phyloP scores from a whole-genome alignment of 2,797 vertebrate genomes.

The Oceanodroma leucorhoa region DNA sequence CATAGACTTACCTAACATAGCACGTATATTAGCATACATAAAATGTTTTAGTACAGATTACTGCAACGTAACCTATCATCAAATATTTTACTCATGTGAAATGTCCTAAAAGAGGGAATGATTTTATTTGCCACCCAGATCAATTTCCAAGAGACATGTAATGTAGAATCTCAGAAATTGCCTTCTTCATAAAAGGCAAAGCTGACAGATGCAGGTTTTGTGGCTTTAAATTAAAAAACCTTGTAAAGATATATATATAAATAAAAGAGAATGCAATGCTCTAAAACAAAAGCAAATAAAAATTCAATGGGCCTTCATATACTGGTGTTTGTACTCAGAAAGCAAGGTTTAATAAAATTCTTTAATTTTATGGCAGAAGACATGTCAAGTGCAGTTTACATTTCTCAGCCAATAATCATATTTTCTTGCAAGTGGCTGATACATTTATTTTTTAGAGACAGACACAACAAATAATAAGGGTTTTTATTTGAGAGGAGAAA shows the following conservation, averaged over 20 bases:
- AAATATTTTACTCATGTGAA: neutral
- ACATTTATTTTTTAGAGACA: conserved; percentile 75
- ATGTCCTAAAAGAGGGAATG: neutral
- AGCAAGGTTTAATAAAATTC: conserved; percentile 77
- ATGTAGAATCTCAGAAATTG: neutral
- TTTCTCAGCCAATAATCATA: conserved; percentile 79
- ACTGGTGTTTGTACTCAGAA: conserved; percentile 54
- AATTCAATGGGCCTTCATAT: conserved; percentile 67
- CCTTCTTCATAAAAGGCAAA: conserved; percentile 18
- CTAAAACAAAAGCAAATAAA: conserved; percentile 74
- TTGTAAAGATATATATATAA: conserved; percentile 11
- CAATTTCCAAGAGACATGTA: neutral
- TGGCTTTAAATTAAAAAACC: conserved; percentile 46
- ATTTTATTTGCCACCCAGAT: neutral
- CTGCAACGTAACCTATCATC: neutral
- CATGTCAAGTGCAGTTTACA: conserved; percentile 79
- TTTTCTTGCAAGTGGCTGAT: conserved; percentile 77
- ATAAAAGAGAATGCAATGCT: conserved; percentile 21
- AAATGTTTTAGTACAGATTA: neutral
- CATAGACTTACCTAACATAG: neutral
- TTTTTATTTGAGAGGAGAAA: conserved; percentile 78
- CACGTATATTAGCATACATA: neutral
- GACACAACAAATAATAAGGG: conserved; percentile 80
- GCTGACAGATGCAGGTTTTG: conserved; percentile 18
- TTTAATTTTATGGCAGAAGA: conserved; percentile 76